Percentiles rank a stretch among this genome's conserved stretches.
These are phyloP conservation scores for Sebastes matsubarae DNA, from an alignment of 2,797 vertebrate genomes.

Conservation along the genomic window DNA sequence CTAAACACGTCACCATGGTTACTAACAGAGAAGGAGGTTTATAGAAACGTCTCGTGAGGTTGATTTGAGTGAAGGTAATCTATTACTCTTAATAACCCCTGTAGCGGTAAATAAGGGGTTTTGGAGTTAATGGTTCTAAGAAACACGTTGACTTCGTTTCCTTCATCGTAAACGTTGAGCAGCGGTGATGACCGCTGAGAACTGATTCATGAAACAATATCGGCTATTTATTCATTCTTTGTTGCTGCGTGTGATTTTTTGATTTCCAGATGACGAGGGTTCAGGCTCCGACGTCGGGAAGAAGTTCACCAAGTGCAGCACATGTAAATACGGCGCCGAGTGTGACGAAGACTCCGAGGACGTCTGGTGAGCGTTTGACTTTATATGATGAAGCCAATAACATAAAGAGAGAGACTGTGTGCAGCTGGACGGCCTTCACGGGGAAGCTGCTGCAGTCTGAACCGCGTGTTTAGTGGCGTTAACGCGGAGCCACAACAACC, in stretches of 20 bases:
- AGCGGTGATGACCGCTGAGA: neutral
- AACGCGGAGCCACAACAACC: too few species aligned
- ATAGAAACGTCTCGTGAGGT: too few species aligned
- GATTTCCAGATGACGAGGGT: conserved; percentile 87
- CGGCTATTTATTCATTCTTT: neutral
- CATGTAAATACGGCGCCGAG: conserved; percentile 95
- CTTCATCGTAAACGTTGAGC: neutral
- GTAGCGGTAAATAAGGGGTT: neutral
- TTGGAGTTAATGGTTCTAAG: neutral
- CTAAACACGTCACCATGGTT: too few species aligned
- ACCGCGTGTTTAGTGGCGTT: too few species aligned
- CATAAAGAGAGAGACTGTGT: too few species aligned
- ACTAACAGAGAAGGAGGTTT: too few species aligned
- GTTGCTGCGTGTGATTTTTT: neutral
- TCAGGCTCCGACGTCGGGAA: conserved; percentile 89
- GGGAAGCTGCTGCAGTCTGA: too few species aligned
- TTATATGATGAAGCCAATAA: too few species aligned
- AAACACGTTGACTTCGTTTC: neutral
- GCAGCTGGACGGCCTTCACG: too few species aligned
- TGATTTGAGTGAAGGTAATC: neutral
- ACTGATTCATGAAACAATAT: neutral
- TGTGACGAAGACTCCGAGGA: conserved; percentile 97
- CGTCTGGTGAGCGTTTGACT: conserved; percentile 86
- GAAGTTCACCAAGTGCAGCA: conserved; percentile 93
- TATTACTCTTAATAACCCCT: neutral